Percentiles rank a stretch among this genome's conserved stretches.
Conservation (phyloP, 2,113 vertebrate genomes). For the Mesembrinibis cayennensis region DNA sequence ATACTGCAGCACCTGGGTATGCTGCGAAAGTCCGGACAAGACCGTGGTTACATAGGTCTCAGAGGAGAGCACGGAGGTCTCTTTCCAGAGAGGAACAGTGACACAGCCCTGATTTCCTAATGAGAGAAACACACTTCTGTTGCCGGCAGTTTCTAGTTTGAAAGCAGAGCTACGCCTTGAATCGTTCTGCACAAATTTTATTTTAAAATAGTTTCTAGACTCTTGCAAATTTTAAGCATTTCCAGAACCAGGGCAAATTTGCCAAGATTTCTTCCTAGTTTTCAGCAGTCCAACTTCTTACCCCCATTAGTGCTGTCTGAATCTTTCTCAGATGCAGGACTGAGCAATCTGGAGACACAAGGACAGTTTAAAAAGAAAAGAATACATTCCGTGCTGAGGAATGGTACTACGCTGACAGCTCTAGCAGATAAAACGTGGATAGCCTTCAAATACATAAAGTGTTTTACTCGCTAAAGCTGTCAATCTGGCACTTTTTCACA, state of each 20-base stretch:
- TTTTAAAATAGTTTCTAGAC: background rate
- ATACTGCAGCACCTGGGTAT: background rate
- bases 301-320: background rate
- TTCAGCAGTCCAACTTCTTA: background rate
- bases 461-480: background rate
- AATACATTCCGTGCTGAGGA: background rate
- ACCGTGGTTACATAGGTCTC: background rate
- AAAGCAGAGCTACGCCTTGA: background rate
- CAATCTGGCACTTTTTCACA: conserved; percentile 13
- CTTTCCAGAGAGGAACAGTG: background rate
- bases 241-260: background rate
- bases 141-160: background rate
- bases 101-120: background rate
- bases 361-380: background rate
- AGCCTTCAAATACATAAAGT: background rate
- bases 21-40: background rate
- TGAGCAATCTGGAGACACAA: background rate
- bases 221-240: background rate
- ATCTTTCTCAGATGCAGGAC: background rate
- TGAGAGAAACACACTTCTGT: background rate
- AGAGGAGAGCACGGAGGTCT: background rate
- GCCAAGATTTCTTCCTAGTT: background rate
- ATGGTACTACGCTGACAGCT: background rate
- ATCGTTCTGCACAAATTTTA: background rate
- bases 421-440: background rate